Percentiles rank a stretch among this genome's conserved stretches.
These are phyloP conservation scores for Drosophila grimshawi DNA, from an alignment of 1,140 invertebrate species.

Conservation along the genomic window DNA sequence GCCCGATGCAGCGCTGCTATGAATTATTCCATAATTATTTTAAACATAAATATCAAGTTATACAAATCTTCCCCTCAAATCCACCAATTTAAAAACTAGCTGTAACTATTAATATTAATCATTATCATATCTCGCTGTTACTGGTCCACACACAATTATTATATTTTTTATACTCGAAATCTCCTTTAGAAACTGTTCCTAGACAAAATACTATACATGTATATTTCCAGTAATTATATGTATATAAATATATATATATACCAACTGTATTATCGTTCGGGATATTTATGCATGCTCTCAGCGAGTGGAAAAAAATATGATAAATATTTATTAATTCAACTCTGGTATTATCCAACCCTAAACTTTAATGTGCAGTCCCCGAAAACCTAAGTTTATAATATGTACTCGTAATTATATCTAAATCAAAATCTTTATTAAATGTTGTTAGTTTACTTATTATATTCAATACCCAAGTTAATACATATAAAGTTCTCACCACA, in stretches of 20 bases:
- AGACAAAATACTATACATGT: constrained; percentile 10
- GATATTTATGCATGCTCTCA: constrained; percentile 24
- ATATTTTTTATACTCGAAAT: not conserved
- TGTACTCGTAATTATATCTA: constrained; percentile 29
- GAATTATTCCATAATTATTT: not conserved
- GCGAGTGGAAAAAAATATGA: constrained; percentile 2
- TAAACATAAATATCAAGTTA: not conserved
- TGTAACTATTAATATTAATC: not conserved
- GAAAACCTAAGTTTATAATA: constrained; percentile 2
- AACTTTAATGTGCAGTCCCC: constrained; percentile 22
- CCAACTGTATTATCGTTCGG: constrained; percentile 7
- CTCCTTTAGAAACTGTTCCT: constrained; percentile 15
- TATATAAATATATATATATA: constrained; percentile 4
- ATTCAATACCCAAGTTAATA: constrained; percentile 14
- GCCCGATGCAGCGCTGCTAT: constrained; percentile 63
- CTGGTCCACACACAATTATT: constrained; percentile 2
- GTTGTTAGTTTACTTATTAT: constrained; percentile 26
- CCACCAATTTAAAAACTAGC: not conserved
- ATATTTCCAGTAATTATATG: constrained; percentile 2
- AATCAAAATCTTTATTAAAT: constrained; percentile 25
- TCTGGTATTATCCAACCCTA: constrained; percentile 1
- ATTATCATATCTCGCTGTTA: constrained; percentile 10
- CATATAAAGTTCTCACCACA: not conserved
- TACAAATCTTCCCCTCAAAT: not conserved
- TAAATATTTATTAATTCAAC: constrained; percentile 9